These are phyloP conservation scores for Bugulina stolonifera DNA, from an alignment of 2,888 invertebrate genomes.

Conservation along the genomic window DNA sequence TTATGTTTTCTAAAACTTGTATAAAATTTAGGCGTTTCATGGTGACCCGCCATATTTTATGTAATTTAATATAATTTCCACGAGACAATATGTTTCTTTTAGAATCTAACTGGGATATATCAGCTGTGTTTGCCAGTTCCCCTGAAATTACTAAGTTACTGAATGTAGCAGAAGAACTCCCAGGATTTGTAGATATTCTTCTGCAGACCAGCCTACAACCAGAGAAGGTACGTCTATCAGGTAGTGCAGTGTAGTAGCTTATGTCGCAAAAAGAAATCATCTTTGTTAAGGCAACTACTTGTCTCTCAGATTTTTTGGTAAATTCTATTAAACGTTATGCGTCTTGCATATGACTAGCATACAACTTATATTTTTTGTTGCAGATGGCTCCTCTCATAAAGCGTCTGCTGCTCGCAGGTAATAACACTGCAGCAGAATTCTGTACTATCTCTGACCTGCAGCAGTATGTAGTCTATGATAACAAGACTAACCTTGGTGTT, in stretches of 20 bases:
- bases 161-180: constrained; percentile 31
- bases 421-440: not conserved
- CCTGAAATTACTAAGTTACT: constrained; percentile 33
- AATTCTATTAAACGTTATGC: too few relatives aligned
- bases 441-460: not conserved
- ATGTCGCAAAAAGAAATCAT: too few relatives aligned
- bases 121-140: constrained; percentile 34
- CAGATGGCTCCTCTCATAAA: constrained; percentile 4
- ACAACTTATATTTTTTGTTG: too few relatives aligned
- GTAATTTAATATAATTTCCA: too few relatives aligned
- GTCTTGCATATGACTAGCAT: too few relatives aligned
- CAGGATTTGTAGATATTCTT: constrained; percentile 28
- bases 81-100: constrained; percentile 25
- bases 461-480: constrained; percentile 17
- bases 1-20: too few relatives aligned
- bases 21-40: too few relatives aligned
- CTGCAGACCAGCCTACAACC: constrained; percentile 17
- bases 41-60: too few relatives aligned
- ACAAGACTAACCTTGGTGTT: not conserved
- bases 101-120: constrained; percentile 32
- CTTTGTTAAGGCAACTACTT: too few relatives aligned
- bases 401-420: not conserved
- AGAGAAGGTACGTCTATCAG: constrained; percentile 7
- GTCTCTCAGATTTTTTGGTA: too few relatives aligned
- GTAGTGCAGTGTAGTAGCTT: too few relatives aligned